These are phyloP conservation scores for Stenoptilia bipunctidactyla DNA, from an alignment of 2,888 invertebrate species.

Conservation along the genomic window DNA sequence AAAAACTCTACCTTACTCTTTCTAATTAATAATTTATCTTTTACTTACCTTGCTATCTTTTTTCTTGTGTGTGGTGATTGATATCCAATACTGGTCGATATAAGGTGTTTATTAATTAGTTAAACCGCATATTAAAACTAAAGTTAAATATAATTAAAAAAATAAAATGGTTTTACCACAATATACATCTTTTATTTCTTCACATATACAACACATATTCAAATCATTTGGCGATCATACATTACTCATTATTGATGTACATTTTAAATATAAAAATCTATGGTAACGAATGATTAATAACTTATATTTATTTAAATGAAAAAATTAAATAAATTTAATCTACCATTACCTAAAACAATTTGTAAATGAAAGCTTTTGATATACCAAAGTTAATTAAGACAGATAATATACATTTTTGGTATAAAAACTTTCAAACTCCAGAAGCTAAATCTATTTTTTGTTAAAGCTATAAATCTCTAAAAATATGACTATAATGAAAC, in stretches of 20 bases:
- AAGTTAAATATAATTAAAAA: neutral
- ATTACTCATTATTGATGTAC: neutral
- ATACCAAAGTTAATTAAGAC: conserved; percentile 58
- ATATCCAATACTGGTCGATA: no score
- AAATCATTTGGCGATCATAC: neutral
- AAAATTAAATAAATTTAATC: conserved; percentile 48
- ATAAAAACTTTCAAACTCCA: conserved; percentile 47
- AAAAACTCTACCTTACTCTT: no score
- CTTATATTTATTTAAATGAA: conserved; percentile 22
- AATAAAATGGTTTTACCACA: neutral
- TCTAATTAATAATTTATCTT: no score
- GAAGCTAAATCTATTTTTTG: conserved; percentile 36
- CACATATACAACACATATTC: neutral
- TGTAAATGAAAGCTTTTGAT: conserved; percentile 51
- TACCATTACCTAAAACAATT: conserved; percentile 51
- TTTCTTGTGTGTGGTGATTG: no score
- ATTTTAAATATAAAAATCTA: conserved; percentile 7
- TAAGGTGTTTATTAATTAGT: no score
- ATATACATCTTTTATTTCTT: neutral
- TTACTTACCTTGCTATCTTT: no score
- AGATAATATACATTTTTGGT: conserved; percentile 65
- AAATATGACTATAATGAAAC: conserved; percentile 57
- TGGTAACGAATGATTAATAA: conserved; percentile 40
- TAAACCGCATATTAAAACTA: no score
- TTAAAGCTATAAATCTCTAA: conserved; percentile 64